phyloP scores from a whole-genome alignment of 2,113 vertebrate genomes.

The Trichechus manatus region DNA sequence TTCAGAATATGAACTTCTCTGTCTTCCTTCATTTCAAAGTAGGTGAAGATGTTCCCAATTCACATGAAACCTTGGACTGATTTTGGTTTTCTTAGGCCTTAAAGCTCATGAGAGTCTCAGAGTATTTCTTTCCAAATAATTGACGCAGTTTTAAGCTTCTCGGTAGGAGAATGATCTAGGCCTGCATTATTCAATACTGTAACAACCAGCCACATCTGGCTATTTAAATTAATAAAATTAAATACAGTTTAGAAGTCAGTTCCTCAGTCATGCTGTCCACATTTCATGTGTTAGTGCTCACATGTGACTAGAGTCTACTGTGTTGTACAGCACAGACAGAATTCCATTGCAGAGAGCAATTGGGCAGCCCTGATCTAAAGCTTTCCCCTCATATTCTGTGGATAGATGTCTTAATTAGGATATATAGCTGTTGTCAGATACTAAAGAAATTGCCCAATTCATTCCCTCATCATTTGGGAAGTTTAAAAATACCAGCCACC shows the following conservation, averaged over 20 bases:
- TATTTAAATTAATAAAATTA: constrained; percentile 39
- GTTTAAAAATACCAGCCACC: constrained; percentile 47
- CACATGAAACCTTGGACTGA: constrained; percentile 15
- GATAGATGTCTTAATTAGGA: not conserved
- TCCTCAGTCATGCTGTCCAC: not conserved
- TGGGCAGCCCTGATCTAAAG: not conserved
- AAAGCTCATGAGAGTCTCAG: not conserved
- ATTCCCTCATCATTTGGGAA: constrained; percentile 16
- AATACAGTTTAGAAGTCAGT: constrained; percentile 11
- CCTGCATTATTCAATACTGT: not conserved
- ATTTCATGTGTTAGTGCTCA: constrained; percentile 34
- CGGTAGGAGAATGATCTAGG: not conserved
- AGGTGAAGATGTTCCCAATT: constrained; percentile 47
- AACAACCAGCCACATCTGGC: not conserved
- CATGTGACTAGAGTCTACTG: not conserved
- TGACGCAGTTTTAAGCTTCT: constrained; percentile 26
- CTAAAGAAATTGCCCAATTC: constrained; percentile 19
- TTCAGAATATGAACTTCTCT: constrained; percentile 24
- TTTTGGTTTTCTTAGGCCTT: constrained; percentile 50
- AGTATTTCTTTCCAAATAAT: constrained; percentile 57
- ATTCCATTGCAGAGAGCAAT: not conserved
- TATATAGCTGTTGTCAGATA: constrained; percentile 26
- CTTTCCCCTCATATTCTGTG: constrained; percentile 36
- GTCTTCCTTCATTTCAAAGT: constrained; percentile 36
- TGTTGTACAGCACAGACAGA: not conserved